phyloP scores from a whole-genome alignment of 2,113 vertebrate species.

The Bambusicola thoracicus region DNA sequence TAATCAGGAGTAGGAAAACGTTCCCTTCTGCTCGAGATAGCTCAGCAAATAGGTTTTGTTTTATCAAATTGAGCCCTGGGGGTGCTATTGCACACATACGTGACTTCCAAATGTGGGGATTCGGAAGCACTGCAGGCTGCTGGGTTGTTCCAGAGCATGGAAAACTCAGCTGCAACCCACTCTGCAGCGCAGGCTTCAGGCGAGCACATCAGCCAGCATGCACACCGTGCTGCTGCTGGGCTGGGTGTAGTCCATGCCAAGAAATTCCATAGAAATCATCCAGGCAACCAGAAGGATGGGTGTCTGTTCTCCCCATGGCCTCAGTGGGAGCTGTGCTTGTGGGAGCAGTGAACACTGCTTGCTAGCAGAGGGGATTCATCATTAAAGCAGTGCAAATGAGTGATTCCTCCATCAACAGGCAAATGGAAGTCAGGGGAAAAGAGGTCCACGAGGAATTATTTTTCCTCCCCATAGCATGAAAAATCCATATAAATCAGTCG shows the following conservation, averaged over 20 bases:
- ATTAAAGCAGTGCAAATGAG: constrained; percentile 15
- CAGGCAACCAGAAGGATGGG: not conserved
- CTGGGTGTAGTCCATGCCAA: not conserved
- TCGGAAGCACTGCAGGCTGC: not conserved
- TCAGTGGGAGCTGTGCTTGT: constrained; percentile 12
- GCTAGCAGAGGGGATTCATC: not conserved
- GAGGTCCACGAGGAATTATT: not conserved
- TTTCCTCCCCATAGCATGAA: not conserved
- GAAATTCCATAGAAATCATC: constrained; percentile 19
- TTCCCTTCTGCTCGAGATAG: not conserved
- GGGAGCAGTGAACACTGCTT: not conserved
- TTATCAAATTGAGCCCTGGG: not conserved
- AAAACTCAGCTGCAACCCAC: not conserved
- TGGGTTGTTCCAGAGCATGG: not conserved
- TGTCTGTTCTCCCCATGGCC: constrained; percentile 8
- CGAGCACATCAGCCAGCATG: not conserved
- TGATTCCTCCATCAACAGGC: not conserved
- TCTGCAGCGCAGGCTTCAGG: not conserved
- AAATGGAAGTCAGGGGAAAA: not conserved
- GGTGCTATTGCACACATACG: rapidly evolving
- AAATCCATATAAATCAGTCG: constrained; percentile 16
- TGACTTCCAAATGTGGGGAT: constrained; percentile 33
- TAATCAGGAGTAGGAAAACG: not conserved
- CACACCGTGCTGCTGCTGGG: not conserved
- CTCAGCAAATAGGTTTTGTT: not conserved